Conservation (phyloP, 2,797 vertebrate species). For the Acropternis orthonyx region DNA sequence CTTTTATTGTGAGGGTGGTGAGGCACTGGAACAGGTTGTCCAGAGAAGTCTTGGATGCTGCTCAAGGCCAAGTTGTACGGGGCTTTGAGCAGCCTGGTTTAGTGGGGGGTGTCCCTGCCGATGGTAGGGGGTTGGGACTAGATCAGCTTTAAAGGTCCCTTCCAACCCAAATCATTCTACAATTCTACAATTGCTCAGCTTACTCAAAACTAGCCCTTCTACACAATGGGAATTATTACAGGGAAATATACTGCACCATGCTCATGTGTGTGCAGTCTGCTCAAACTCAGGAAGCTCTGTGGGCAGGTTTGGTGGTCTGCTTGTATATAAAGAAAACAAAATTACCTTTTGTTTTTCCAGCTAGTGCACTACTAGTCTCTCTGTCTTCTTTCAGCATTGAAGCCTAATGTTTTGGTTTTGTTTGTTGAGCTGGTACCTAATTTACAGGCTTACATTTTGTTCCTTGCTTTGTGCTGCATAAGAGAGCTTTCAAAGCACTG, state of each 20-base stretch:
- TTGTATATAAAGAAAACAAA: not conserved
- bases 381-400: not conserved
- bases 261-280: accelerated
- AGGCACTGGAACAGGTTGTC: not conserved
- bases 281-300: not conserved
- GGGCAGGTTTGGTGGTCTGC: not conserved
- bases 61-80: not conserved
- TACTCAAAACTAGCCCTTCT: not conserved
- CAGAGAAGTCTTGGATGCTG: not conserved
- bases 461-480: not conserved
- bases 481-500: not conserved
- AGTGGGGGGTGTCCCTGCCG: not conserved
- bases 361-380: not conserved
- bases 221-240: not conserved
- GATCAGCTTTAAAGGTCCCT: not conserved
- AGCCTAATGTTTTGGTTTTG: not conserved
- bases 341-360: not conserved
- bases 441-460: not conserved
- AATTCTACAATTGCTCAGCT: not conserved
- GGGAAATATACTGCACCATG: not conserved
- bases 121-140: not conserved
- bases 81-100: not conserved
- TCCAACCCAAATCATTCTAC: not conserved
- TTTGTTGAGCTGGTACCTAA: not conserved
- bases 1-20: too few species aligned